A percentile compares a stretch with the other conserved stretches of the same genome.
Evolutionary conservation across 2,888 invertebrate genomes (phyloP).

Genomic region (Oeneis ivallda): DNA sequence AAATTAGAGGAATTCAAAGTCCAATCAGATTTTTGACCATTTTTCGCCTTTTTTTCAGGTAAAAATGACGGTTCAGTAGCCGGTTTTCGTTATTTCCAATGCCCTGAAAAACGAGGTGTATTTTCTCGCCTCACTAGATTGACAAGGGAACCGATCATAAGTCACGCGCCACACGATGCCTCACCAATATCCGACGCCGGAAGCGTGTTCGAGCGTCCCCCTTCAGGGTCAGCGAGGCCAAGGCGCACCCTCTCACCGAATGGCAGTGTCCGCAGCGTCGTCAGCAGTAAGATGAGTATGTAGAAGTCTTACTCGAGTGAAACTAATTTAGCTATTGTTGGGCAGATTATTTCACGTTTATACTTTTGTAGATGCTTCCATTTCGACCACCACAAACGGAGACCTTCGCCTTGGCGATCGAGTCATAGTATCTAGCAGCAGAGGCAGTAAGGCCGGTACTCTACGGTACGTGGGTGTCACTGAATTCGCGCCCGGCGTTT

Average conservation of each 20-base stretch:
- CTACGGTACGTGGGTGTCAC: constrained; percentile 93
- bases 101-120: constrained; percentile 95
- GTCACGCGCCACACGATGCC: constrained; percentile 74
- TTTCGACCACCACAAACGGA: constrained; percentile 73
- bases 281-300: constrained; percentile 81
- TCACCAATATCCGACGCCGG: constrained; percentile 75
- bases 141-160: constrained; percentile 85
- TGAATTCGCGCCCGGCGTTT: constrained; percentile 95
- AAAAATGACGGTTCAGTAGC: constrained; percentile 98
- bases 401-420: constrained; percentile 93
- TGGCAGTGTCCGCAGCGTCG: constrained; percentile 75
- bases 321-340: neutral
- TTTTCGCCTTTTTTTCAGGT: constrained; percentile 82
- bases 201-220: constrained; percentile 74
- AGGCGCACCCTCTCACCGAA: constrained; percentile 74
- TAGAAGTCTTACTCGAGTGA: constrained; percentile 23
- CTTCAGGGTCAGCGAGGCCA: constrained; percentile 69
- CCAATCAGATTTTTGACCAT: neutral
- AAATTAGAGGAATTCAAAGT: neutral
- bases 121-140: constrained; percentile 95
- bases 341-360: neutral
- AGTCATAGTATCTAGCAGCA: constrained; percentile 93
- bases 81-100: constrained; percentile 96
- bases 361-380: constrained; percentile 65
- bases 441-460: constrained; percentile 93